These are phyloP conservation scores for Cremastobaeus sp. DNA, from an alignment of 2,888 invertebrate species.

Conservation along the genomic window DNA sequence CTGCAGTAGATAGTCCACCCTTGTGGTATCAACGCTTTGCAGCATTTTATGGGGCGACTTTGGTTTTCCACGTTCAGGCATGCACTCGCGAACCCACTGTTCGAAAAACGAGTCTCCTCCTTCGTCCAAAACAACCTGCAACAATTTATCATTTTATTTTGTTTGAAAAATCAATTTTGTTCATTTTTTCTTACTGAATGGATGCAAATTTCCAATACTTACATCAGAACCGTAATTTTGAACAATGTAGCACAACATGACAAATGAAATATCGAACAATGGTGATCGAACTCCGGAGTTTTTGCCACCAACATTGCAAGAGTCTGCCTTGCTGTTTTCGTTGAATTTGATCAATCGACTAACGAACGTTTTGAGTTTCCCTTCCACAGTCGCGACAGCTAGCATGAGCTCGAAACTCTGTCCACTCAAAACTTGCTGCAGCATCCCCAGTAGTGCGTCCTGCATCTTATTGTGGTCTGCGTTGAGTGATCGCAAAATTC, in stretches of 20 bases:
- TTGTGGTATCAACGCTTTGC: conserved; percentile 86
- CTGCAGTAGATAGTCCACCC: conserved; percentile 89
- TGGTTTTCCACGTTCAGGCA: conserved; percentile 91
- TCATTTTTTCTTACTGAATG: too few species aligned
- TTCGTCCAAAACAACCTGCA: conserved; percentile 86
- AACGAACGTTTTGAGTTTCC: conserved; percentile 92
- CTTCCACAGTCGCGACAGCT: conserved; percentile 95
- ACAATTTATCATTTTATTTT: too few species aligned
- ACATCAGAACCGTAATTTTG: conserved; percentile 94
- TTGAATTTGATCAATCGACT: conserved; percentile 94
- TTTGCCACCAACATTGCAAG: conserved; percentile 80
- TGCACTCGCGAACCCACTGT: conserved; percentile 93
- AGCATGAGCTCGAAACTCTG: conserved; percentile 94
- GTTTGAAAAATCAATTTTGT: too few species aligned
- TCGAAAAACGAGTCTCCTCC: conserved; percentile 94
- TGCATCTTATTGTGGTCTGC: conserved; percentile 93
- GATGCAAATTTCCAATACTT: too few species aligned
- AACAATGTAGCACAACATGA: conserved; percentile 94
- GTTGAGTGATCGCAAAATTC: conserved; percentile 93
- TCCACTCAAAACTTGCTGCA: conserved; percentile 92
- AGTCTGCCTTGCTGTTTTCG: conserved; percentile 88
- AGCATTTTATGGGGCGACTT: conserved; percentile 92
- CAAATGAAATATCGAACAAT: conserved; percentile 95
- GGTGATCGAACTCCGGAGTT: conserved; percentile 87
- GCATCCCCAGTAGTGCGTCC: conserved; percentile 90